Evolutionary conservation across 2,888 invertebrate species (phyloP).

Genomic region (Anorthoa munda): DNA sequence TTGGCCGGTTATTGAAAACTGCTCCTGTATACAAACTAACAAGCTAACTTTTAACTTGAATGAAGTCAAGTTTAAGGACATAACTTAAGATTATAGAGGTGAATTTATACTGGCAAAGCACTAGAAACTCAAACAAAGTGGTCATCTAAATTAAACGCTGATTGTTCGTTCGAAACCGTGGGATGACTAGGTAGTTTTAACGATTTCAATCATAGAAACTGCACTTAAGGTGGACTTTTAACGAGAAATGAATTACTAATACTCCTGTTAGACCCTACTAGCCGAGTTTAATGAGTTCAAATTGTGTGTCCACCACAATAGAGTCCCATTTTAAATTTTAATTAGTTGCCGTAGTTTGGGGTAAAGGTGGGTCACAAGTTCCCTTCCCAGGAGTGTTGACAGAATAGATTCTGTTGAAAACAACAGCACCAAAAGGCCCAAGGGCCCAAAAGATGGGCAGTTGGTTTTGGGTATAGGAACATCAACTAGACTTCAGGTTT

Average conservation of each 20-base stretch:
- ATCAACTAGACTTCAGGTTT: no score
- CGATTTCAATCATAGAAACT: slow-evolving; percentile 12
- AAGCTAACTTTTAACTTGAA: no score
- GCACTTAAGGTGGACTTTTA: slow-evolving; percentile 15
- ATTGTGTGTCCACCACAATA: slow-evolving; percentile 11
- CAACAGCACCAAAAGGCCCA: no score
- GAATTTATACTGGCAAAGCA: background rate
- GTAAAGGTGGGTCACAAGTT: background rate
- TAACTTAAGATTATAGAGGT: no score
- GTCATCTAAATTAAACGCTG: slow-evolving; percentile 1
- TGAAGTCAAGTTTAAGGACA: no score
- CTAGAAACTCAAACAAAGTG: background rate
- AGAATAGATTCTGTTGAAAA: background rate
- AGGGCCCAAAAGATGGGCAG: no score
- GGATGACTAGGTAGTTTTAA: background rate
- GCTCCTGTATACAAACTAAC: no score
- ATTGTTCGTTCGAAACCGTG: background rate
- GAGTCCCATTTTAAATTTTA: slow-evolving; percentile 29
- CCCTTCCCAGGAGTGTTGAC: slow-evolving; percentile 5
- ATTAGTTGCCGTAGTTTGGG: slow-evolving; percentile 29
- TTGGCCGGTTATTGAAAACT: no score
- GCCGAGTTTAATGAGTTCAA: slow-evolving; percentile 28
- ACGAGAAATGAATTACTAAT: slow-evolving; percentile 53
- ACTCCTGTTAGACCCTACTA: slow-evolving; percentile 31
- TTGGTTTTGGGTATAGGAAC: background rate